Conservation (phyloP, 1,140 invertebrate genomes). For the Drosophila equinoxialis region DNA sequence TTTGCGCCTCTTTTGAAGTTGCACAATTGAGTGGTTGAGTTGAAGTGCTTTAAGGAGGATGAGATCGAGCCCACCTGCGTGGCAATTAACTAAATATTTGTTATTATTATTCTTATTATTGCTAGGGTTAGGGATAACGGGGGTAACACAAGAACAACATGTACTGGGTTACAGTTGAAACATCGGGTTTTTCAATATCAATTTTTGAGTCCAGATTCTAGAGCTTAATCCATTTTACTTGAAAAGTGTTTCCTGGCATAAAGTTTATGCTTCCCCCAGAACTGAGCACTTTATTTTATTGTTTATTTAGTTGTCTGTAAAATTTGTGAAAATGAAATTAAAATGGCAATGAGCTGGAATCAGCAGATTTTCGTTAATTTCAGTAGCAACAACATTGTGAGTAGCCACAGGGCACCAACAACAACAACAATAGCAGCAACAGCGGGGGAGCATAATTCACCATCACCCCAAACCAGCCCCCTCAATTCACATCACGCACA, state of each 20-base stretch:
- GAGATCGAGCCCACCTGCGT: slow-evolving; percentile 65
- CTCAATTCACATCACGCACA: background rate
- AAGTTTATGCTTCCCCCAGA: background rate
- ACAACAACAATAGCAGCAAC: slow-evolving; percentile 7
- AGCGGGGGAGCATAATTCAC: slow-evolving; percentile 24
- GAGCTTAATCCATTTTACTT: too few relatives aligned
- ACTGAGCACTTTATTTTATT: slow-evolving; percentile 1
- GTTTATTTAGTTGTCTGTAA: slow-evolving; percentile 62
- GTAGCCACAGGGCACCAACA: slow-evolving; percentile 30
- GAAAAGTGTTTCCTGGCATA: background rate
- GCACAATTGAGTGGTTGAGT: slow-evolving; percentile 60
- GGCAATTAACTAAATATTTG: slow-evolving; percentile 69
- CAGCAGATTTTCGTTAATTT: slow-evolving; percentile 82
- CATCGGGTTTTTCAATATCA: too few relatives aligned
- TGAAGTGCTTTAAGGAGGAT: background rate
- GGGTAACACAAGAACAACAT: too few relatives aligned
- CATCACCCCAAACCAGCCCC: slow-evolving; percentile 21
- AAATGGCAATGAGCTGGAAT: slow-evolving; percentile 83
- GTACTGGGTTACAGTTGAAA: too few relatives aligned
- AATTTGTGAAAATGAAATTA: slow-evolving; percentile 76
- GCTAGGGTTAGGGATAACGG: slow-evolving; percentile 14
- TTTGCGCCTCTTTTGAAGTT: slow-evolving; percentile 68
- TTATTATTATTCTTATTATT: slow-evolving; percentile 47
- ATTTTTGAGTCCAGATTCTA: too few relatives aligned
- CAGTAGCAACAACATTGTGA: slow-evolving; percentile 35